A percentile compares a stretch with the other conserved stretches of the same genome.
Evolutionary conservation across 1,140 invertebrate genomes (phyloP).

Genomic region (Goniozus legneri): DNA sequence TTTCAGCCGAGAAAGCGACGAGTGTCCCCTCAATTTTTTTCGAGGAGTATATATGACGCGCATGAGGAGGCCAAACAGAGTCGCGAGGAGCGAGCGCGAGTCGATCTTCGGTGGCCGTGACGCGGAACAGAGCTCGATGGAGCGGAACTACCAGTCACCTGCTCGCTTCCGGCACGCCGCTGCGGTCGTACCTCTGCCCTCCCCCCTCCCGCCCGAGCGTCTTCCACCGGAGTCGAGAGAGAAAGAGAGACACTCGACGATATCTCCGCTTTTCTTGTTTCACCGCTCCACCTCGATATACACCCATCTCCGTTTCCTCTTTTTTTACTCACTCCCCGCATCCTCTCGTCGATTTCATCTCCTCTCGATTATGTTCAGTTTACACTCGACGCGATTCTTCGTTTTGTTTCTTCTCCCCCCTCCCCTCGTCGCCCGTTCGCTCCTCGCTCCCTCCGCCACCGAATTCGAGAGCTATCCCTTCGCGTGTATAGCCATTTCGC

Average conservation of each 20-base stretch:
- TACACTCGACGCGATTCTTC: too few species aligned
- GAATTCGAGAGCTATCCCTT: neutral
- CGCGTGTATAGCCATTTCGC: too few species aligned
- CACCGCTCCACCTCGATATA: too few species aligned
- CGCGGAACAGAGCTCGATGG: constrained; percentile 53
- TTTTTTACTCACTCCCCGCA: too few species aligned
- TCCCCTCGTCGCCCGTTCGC: neutral
- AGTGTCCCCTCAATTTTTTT: too few species aligned
- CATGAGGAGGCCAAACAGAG: constrained; percentile 29
- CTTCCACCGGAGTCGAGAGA: too few species aligned
- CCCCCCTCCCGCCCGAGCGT: constrained; percentile 18
- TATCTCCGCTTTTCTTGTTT: too few species aligned
- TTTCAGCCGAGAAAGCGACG: too few species aligned
- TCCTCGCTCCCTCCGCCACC: neutral
- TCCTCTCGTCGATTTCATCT: too few species aligned
- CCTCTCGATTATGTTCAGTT: constrained; percentile 17
- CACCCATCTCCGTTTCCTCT: too few species aligned
- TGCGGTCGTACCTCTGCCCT: constrained; percentile 28
- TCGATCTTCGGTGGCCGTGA: constrained; percentile 49
- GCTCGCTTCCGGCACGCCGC: constrained; percentile 51
- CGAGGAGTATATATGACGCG: constrained; percentile 21
- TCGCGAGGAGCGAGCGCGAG: constrained; percentile 31
- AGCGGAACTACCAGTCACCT: constrained; percentile 56
- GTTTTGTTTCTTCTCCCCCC: constrained; percentile 21
- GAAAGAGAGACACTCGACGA: too few species aligned